Base-by-base conservation (phyloP, 2,113 vertebrate species). In the Neoarius graeffei region DNA sequence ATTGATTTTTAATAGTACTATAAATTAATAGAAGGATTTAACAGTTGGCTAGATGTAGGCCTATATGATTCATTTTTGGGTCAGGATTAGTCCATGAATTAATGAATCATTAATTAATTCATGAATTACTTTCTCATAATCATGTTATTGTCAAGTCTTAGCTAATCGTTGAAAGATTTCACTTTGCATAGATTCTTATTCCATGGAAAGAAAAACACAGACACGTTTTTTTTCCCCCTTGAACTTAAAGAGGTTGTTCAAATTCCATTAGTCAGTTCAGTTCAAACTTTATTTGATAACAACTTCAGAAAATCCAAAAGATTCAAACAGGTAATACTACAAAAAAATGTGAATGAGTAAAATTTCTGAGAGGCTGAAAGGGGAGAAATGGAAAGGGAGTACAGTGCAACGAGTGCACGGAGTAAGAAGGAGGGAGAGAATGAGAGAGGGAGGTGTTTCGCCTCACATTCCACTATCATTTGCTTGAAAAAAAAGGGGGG, bases 391-490 rank as follows among this genome's bases (percentile, higher is more conserved):
- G 19, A 80, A 35, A 48, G 30, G n/a, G 76, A 89, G 81, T 86
- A 81, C 57, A 66, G 23, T 66, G 71, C 64, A 84, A 64, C 19
- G 80, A 87, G 73, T 81, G 87, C 77, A 88, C 7, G 57, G 91
- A 74, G 35, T 85, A 87, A 73, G 74, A 89, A 64, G 42, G 54
- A 84, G 83, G 54, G 77, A 76, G 71, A 84, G 54, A 27, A 69
- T 56, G 54, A 66, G 85, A 85, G 85, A 77, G 79, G 83, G 76
- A 84, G 69, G 86, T 67, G 88, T 94, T 96, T 95, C 93, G 93
- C 94, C 95, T 95, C 92, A 94, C 95, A 96, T 96, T 96, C 95
- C 95, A 96, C 96, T 97, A 97, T 97, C 96, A 97, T 97, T 97
- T 91, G 96, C 93, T 96, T 87, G 73, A 85, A 79, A 89, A 89